Evolutionary conservation across 2,113 vertebrate species (phyloP).

Genomic region (Phalacrocorax pelagicus): DNA sequence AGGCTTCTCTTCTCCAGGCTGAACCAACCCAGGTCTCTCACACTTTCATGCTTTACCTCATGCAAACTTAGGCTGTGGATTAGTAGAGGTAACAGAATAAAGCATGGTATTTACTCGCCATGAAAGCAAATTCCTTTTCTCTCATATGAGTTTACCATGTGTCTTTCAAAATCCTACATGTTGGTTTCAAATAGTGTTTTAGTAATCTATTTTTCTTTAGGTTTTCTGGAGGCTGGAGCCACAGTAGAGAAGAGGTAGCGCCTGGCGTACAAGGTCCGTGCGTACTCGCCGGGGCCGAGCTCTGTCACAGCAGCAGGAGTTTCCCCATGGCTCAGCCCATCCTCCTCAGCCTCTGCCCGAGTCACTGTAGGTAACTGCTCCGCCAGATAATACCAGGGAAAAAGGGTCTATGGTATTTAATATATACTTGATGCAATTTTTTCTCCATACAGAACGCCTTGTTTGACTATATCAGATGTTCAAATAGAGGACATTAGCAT

Average conservation of each 20-base stretch:
- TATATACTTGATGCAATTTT: not conserved
- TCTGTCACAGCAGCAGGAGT: not conserved
- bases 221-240: not conserved
- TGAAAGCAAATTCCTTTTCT: not conserved
- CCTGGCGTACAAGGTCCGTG: not conserved
- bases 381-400: not conserved
- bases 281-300: rapidly evolving
- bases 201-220: not conserved
- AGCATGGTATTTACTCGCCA: not conserved
- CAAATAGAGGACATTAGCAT: constrained; percentile 44
- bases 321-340: not conserved
- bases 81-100: not conserved
- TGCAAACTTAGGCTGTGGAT: not conserved
- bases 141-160: not conserved
- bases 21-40: too few species aligned
- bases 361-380: not conserved
- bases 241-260: not conserved
- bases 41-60: not conserved
- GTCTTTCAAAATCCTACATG: not conserved
- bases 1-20: too few species aligned
- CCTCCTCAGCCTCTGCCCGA: not conserved
- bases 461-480: constrained; percentile 38
- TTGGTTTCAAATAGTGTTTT: not conserved
- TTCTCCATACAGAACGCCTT: not conserved
- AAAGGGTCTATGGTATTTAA: not conserved